Base-by-base conservation (phyloP, 2,113 vertebrate species). In the Eidolon helvum region DNA sequence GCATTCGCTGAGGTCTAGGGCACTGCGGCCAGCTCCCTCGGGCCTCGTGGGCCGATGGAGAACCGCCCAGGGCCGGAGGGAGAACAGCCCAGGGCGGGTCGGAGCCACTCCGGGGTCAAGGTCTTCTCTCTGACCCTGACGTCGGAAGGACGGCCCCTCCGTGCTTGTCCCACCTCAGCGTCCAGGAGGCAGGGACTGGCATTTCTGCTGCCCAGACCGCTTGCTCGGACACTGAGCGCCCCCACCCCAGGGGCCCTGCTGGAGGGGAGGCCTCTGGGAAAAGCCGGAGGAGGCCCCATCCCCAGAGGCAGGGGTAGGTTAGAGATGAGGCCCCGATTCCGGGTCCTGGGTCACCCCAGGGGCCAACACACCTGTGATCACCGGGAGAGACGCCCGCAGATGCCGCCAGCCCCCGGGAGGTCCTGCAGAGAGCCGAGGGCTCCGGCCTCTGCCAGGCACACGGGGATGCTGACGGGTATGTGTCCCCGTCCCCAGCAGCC, bases 401-500 rank as follows among this genome's bases (percentile, higher is more conserved):
- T 68, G 96, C 93, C 96, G 98, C 98, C 93, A 95, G 98, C 98
- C 98, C 98, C 98, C 98, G 98, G 96, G 95, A 97, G 90, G 97
- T 96, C 97, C 98, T 97, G 96, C 98, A 98, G 98, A 96, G 98
- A 98, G 98, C 95, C 84, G 97, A 98, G 98, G 98, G 93, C 98
- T 98, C 35, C 74, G 96, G 97, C 97, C 93, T 94, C 90, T 96
- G 99, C 74, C 99, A 99, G 97, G 95, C 98, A 99, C 99, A 99
- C 94, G 99, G 14, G 95, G 97, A 98, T 96, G 68, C 98, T 98
- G 98, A 6, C 98, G 97, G 98, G 98, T 74, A 92, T 98, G 97
- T 4, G 59, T 15, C 5, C 50, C 16, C 59, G 4, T 26, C 38
- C 26, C 22, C 26, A 9, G 72, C 38, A 9, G 50, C 69, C 50